These are phyloP conservation scores for Acromyrmex echinatior DNA, from an alignment of 1,140 invertebrate genomes.

Conservation along the genomic window DNA sequence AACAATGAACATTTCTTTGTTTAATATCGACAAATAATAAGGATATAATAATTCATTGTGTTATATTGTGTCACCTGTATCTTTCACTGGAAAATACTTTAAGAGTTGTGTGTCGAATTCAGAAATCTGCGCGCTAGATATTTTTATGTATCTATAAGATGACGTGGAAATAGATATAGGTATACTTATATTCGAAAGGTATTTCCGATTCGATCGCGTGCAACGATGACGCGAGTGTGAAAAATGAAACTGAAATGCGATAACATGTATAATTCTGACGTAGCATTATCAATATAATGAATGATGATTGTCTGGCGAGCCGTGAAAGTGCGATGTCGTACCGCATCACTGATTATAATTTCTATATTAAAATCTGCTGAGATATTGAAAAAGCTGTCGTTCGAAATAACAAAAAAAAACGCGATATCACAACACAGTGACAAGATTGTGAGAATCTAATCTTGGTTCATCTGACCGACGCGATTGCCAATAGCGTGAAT, in stretches of 20 bases:
- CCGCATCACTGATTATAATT: neutral
- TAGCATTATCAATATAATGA: conserved; percentile 27
- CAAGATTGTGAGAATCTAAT: conserved; percentile 39
- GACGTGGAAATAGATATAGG: neutral
- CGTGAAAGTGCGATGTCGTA: conserved; percentile 12
- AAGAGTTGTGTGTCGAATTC: neutral
- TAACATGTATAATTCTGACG: conserved; percentile 30
- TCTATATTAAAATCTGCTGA: neutral
- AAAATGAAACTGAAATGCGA: conserved; percentile 12
- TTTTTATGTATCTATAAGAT: neutral
- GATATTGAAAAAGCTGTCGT: conserved; percentile 8
- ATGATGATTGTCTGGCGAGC: conserved; percentile 3
- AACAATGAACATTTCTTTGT: no score
- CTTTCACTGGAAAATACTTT: no score
- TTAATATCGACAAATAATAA: no score
- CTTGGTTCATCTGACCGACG: neutral
- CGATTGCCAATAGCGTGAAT: neutral
- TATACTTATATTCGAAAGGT: neutral
- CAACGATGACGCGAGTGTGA: conserved; percentile 9
- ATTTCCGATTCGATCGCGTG: conserved; percentile 15
- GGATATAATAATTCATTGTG: no score
- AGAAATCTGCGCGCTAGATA: neutral
- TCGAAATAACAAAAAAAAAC: conserved; percentile 23
- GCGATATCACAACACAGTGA: neutral
- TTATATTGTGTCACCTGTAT: no score